Base-by-base conservation (phyloP, 2,113 vertebrate genomes). In the Lophochroa leadbeateri region DNA sequence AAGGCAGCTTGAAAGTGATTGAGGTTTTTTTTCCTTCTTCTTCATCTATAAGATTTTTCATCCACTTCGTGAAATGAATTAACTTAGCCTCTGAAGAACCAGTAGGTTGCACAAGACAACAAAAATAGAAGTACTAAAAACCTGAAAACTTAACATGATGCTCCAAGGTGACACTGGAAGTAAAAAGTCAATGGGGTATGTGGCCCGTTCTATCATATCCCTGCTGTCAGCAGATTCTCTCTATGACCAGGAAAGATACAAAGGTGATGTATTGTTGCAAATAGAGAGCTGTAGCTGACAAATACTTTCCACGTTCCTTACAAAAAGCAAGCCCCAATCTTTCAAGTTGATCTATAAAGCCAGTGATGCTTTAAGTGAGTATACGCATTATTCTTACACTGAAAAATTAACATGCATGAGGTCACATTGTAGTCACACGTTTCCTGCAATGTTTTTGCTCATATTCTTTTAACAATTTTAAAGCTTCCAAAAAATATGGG, bases 141-240 rank as follows among this genome's bases (percentile, higher is more conserved):
- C 65, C 69, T 27, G 41, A 29, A 82, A 92, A 80, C 28, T 17
- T 85, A 43, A 70, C 35, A 9, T 3, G 27, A 92, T 61, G 74
- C n/a, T 41, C 70, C 91, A 97, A 96, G 87, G 94, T 96, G 70
- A 94, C 96, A 82, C 46, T 65, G 86, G 71, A 90, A 94, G 89
- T 31, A 89, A 65, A 80, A 79, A 65, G 83, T 87, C 91, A 72
- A 11, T 61, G 57, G 77, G 19, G 49, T 63, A 91, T 41, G 47
- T 7, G 19, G 57, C 68, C 86, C 84, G 43, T 50, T 85, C 47
- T 82, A 60, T 64, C 55, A 47, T 3, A 92, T 61, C 23, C 47
- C 78, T 65, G 78, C 67, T 52, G 57, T 87, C 95, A 96, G 91
- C 82, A 91, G 41, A 90, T 88, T 92, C 74, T 74, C 76, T 76